Evolutionary conservation across 1,140 invertebrate genomes (phyloP).

Genomic region (Acromyrmex echinatior): DNA sequence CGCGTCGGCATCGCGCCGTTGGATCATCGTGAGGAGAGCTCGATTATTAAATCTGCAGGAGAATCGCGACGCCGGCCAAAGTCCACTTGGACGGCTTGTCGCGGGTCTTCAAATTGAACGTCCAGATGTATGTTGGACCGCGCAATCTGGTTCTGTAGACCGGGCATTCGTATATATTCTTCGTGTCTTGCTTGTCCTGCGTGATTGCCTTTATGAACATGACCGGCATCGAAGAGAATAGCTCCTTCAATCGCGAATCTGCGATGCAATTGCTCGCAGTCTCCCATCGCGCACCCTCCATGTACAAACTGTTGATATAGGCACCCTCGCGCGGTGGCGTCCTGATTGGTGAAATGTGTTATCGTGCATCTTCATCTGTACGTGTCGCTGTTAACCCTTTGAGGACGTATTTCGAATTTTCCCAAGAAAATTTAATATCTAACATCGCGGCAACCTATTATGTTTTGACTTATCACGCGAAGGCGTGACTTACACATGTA

Average conservation of each 20-base stretch:
- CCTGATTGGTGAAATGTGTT: slow-evolving; percentile 80
- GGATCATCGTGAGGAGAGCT: background rate
- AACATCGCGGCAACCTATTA: background rate
- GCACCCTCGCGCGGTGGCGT: slow-evolving; percentile 95
- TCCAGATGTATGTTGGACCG: slow-evolving; percentile 98
- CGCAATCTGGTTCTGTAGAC: slow-evolving; percentile 96
- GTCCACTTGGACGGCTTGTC: slow-evolving; percentile 97
- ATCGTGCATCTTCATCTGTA: background rate
- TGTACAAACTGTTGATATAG: slow-evolving; percentile 95
- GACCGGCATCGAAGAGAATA: slow-evolving; percentile 96
- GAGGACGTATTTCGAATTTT: background rate
- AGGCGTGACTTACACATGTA: background rate
- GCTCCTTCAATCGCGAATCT: slow-evolving; percentile 95
- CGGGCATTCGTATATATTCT: slow-evolving; percentile 97
- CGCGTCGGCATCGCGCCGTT: no score
- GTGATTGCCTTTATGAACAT: slow-evolving; percentile 95
- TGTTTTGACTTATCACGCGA: background rate
- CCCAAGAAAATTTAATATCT: background rate
- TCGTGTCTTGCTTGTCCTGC: slow-evolving; percentile 95
- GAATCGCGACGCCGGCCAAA: slow-evolving; percentile 95
- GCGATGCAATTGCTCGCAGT: slow-evolving; percentile 91
- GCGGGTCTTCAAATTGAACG: slow-evolving; percentile 96
- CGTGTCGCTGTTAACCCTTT: background rate
- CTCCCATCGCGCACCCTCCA: slow-evolving; percentile 98
- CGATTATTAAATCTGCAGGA: slow-evolving; percentile 90